Conservation (phyloP, 2,888 invertebrate genomes). For the Cataglyphis cursor region DNA sequence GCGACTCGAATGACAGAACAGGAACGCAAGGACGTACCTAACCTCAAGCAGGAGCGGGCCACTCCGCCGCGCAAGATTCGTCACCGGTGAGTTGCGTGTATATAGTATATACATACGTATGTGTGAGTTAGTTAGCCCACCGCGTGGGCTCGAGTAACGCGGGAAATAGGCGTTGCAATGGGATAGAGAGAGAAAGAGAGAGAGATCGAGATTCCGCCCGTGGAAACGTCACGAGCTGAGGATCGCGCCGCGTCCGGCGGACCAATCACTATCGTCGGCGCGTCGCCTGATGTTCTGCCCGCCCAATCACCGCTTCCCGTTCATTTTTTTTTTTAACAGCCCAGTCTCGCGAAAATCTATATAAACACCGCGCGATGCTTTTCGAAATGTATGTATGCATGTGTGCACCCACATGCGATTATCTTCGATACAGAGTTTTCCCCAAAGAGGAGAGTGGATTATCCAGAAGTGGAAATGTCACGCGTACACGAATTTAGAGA, state of each 20-base stretch:
- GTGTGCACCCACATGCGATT: background rate
- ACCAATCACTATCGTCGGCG: conserved; percentile 74
- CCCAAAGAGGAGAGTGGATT: background rate
- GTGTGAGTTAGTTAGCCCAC: too few relatives aligned
- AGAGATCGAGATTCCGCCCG: background rate
- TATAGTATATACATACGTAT: too few relatives aligned
- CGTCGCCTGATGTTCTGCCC: conserved; percentile 82
- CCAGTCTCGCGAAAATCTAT: conserved; percentile 69
- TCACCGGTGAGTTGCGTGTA: conserved; percentile 83
- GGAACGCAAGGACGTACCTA: conserved; percentile 80
- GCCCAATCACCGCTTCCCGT: conserved; percentile 78
- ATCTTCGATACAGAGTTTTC: background rate
- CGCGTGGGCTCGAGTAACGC: background rate
- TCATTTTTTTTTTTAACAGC: conserved; percentile 74
- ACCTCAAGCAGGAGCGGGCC: conserved; percentile 82
- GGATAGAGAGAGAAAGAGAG: background rate
- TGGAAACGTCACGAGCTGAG: background rate
- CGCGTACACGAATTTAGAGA: background rate
- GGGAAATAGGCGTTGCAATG: background rate
- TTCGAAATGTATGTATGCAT: background rate
- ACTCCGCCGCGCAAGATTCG: conserved; percentile 84
- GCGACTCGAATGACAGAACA: conserved; percentile 83
- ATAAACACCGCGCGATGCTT: conserved; percentile 40
- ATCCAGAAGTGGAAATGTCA: background rate
- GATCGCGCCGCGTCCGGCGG: conserved; percentile 14